Evolutionary conservation across 2,888 invertebrate genomes (phyloP).

Genomic region (Neoscelio sp.): DNA sequence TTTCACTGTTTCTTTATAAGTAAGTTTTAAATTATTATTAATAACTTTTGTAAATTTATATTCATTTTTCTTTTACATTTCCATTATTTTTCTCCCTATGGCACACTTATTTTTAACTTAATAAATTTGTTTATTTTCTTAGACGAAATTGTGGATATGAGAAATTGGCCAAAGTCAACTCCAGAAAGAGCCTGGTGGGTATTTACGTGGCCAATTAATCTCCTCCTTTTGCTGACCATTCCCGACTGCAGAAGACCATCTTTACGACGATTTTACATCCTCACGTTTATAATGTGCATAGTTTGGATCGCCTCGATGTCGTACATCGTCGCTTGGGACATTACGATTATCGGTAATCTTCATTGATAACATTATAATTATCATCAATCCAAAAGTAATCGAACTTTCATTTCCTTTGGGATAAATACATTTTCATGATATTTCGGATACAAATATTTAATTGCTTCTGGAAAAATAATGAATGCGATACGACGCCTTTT

Average conservation of each 20-base stretch:
- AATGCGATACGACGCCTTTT: background rate
- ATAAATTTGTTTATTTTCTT: slow-evolving; percentile 17
- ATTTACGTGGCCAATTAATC: slow-evolving; percentile 90
- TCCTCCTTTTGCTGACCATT: slow-evolving; percentile 88
- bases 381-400: no score
- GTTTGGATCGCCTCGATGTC: slow-evolving; percentile 92
- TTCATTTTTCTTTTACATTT: no score
- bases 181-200: slow-evolving; percentile 86
- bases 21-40: no score
- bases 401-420: no score
- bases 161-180: slow-evolving; percentile 85
- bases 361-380: background rate
- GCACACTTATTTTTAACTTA: no score
- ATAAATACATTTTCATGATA: no score
- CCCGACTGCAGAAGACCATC: slow-evolving; percentile 89
- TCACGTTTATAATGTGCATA: slow-evolving; percentile 92
- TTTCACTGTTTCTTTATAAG: no score
- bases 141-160: slow-evolving; percentile 83
- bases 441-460: no score
- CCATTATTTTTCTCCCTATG: no score
- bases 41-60: no score
- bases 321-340: slow-evolving; percentile 94
- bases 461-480: slow-evolving; percentile 11
- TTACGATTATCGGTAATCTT: slow-evolving; percentile 89
- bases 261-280: slow-evolving; percentile 84